A percentile compares a stretch with the other conserved stretches of the same genome.
Conservation (phyloP, 2,113 vertebrate genomes). For the Melanostigma gelatinosum region DNA sequence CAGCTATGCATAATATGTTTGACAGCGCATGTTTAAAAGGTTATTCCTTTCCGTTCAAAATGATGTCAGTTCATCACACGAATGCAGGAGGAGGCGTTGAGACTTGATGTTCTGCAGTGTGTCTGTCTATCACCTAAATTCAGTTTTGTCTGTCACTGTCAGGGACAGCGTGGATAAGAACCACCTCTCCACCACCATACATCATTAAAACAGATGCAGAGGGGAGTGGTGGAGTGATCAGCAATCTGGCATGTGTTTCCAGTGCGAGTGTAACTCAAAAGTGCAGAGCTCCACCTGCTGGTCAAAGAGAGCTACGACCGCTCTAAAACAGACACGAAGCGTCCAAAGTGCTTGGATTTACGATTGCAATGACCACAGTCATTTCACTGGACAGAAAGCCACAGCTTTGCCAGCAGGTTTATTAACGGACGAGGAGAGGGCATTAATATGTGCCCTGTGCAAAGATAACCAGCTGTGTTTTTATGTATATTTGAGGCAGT, state of each 20-base stretch:
- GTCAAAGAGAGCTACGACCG: slow-evolving; percentile 4
- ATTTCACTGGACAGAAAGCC: slow-evolving; percentile 34
- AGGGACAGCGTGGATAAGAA: slow-evolving; percentile 61
- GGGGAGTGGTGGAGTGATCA: slow-evolving; percentile 38
- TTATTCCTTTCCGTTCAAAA: slow-evolving; percentile 67
- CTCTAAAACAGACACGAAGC: slow-evolving; percentile 8
- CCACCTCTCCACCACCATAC: slow-evolving; percentile 19
- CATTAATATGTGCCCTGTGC: slow-evolving; percentile 15
- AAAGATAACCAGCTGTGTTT: slow-evolving; percentile 40
- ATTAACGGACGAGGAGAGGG: slow-evolving; percentile 36
- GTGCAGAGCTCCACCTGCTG: slow-evolving; percentile 74
- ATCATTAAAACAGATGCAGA: slow-evolving; percentile 66
- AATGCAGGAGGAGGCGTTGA: slow-evolving; percentile 35
- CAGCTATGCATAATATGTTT: slow-evolving; percentile 75
- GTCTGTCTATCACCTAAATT: slow-evolving; percentile 69
- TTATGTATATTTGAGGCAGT: slow-evolving; percentile 23
- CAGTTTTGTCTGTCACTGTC: slow-evolving; percentile 72
- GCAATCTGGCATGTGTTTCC: slow-evolving; percentile 31
- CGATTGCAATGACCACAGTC: slow-evolving; percentile 30
- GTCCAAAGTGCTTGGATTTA: slow-evolving; percentile 23
- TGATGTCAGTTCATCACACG: slow-evolving; percentile 69
- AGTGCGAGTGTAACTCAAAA: slow-evolving; percentile 44
- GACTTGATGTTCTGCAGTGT: slow-evolving; percentile 53
- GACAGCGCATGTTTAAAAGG: slow-evolving; percentile 74
- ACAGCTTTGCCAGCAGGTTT: slow-evolving; percentile 42